Percentiles rank a stretch among this genome's conserved stretches.
Evolutionary conservation across 2,797 vertebrate genomes (phyloP).

Genomic region (Siniperca scherzeri): DNA sequence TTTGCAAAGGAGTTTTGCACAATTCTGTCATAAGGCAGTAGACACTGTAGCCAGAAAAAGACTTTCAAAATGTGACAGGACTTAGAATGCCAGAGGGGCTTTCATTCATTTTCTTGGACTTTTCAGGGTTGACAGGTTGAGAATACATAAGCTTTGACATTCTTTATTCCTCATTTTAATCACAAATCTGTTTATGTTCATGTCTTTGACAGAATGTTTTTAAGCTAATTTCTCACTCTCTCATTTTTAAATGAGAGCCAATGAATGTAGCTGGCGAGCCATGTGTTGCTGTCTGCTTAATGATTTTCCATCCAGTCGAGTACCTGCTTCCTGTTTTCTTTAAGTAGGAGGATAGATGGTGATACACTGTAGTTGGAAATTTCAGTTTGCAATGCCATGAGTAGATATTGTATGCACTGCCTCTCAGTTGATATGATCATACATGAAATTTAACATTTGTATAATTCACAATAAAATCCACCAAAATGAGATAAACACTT

Average conservation of each 20-base stretch:
- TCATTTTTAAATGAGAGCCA: no score
- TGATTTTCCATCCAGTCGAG: constrained; percentile 35
- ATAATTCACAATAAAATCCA: constrained; percentile 5
- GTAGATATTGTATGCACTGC: neutral
- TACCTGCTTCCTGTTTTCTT: constrained; percentile 34
- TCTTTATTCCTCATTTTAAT: constrained; percentile 26
- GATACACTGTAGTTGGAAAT: neutral
- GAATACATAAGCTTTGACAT: neutral
- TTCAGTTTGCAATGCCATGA: neutral
- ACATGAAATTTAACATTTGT: neutral
- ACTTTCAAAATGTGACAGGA: constrained; percentile 1
- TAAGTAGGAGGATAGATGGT: neutral
- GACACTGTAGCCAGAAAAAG: neutral
- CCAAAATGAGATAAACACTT: neutral
- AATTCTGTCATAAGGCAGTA: constrained; percentile 7
- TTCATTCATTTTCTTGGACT: constrained; percentile 21
- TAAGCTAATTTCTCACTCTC: constrained; percentile 19
- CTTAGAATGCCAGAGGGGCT: constrained; percentile 11
- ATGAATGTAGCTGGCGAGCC: constrained; percentile 37
- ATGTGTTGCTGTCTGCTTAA: constrained; percentile 28
- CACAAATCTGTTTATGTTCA: constrained; percentile 13
- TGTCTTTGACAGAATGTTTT: constrained; percentile 28
- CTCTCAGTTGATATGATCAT: neutral
- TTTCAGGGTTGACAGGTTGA: constrained; percentile 19
- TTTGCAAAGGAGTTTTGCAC: constrained; percentile 9